Conservation (phyloP, 2,113 vertebrate species). For the Alexandromys fortis region DNA sequence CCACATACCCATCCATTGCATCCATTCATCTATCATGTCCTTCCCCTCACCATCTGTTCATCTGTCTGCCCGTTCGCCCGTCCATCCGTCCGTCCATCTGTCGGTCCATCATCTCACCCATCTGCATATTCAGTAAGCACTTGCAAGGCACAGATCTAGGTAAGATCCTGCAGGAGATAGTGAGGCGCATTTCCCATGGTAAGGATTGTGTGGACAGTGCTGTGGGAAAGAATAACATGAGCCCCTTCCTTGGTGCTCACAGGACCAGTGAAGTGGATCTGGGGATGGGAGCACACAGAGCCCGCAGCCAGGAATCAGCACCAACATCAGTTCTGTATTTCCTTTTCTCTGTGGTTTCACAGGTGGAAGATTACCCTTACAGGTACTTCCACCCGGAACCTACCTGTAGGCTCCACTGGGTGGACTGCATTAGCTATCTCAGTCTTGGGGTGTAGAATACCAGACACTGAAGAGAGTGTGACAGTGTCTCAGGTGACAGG, state of each 20-base stretch:
- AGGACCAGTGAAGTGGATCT: neutral
- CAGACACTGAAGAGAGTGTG: neutral
- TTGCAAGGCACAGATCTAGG: neutral
- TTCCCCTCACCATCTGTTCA: no score
- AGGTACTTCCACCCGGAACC: rapidly evolving
- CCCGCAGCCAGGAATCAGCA: neutral
- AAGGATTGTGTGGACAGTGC: neutral
- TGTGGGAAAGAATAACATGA: neutral
- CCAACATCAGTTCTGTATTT: neutral
- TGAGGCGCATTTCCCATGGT: no score
- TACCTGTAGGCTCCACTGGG: rapidly evolving
- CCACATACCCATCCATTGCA: neutral
- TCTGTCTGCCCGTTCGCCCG: no score
- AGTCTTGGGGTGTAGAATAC: neutral
- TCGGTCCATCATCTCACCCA: neutral
- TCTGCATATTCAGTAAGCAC: neutral
- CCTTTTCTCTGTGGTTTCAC: neutral
- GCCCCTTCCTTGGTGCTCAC: neutral
- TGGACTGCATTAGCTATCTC: rapidly evolving
- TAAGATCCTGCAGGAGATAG: neutral
- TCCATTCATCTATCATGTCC: neutral
- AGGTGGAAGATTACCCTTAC: rapidly evolving
- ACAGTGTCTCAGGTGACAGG: neutral
- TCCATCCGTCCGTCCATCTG: no score
- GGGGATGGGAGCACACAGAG: neutral